Base-by-base conservation (phyloP, 2,888 invertebrate species). In the Folsomia candida region DNA sequence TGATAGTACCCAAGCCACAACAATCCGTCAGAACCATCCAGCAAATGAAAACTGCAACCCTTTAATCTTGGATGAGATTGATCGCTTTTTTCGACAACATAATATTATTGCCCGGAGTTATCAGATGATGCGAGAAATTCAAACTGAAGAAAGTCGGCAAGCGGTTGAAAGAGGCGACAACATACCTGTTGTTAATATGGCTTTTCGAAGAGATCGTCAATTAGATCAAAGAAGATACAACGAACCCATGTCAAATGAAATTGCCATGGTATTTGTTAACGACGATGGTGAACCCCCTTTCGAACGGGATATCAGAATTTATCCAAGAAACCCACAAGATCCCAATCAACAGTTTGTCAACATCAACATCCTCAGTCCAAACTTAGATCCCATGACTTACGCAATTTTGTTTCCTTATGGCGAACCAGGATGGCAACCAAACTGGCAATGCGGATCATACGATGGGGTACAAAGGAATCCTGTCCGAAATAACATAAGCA, bases 361-460 rank as follows among this genome's bases (percentile, higher is more conserved):
- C 25, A 60, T 75, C 18, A 37, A 63, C 9, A 37, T 62, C 18
- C 26, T 74, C 3, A 71, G 73, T 67, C 67, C 67, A 11, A 67
- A 74, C 54, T 63, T 57, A 25, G 80, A 80, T 65, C 69, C 77
- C 22, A 76, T 80, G 76, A 25, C 37, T 2, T 80, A 80, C 54
- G 76, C 77, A 2, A 20, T 80, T 9, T 59, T 80, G 1, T 80
- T 77, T 37, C 78, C 78, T 1, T 66, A 28, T 51, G 79, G 78
- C 28, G 74, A 76, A 11, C 18, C 26, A 4, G 73, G 78, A n/a
- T n/a, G n/a, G n/a, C n/a, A 9, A 78, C 74, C 69, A 22, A 11
- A n/a, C 24, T 24, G 9, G 68, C 58, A 59, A 4, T 54, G n/a
- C n/a, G n/a, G n/a, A n/a, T n/a, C n/a, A n/a, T n/a, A n/a, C n/a